Evolutionary conservation across 2,113 vertebrate species (phyloP).

Genomic region (Antechinus flavipes): DNA sequence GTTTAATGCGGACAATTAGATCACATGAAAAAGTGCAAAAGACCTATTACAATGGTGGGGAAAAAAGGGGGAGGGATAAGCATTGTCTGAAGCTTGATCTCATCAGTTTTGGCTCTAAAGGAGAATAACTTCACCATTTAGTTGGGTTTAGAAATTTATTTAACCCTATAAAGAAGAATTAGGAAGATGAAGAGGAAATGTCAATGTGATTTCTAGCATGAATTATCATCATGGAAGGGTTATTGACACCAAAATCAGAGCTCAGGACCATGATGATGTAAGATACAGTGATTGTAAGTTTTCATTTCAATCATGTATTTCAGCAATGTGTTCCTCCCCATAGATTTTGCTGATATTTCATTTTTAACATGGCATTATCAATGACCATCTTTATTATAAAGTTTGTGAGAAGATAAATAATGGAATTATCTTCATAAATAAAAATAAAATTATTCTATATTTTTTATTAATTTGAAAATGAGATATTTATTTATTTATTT

Average conservation of each 20-base stretch:
- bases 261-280: not conserved
- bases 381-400: not conserved
- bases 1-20: too few relatives aligned
- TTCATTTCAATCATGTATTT: slow-evolving; percentile 46
- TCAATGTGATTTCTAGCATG: not conserved
- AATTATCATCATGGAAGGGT: not conserved
- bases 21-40: too few relatives aligned
- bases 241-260: not conserved
- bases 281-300: not conserved
- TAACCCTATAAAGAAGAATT: too few relatives aligned
- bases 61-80: too few relatives aligned
- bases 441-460: not conserved
- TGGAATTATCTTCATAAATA: not conserved
- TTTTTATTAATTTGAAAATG: not conserved
- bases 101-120: too few relatives aligned
- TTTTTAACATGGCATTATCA: slow-evolving; percentile 29
- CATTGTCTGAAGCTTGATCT: too few relatives aligned
- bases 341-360: slow-evolving; percentile 5
- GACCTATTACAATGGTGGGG: too few relatives aligned
- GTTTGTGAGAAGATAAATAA: not conserved
- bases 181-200: not conserved
- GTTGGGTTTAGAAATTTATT: too few relatives aligned
- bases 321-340: not conserved
- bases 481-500: not conserved
- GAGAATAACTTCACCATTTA: too few relatives aligned